Evolutionary conservation across 2,797 vertebrate species (phyloP).

Genomic region (Alauda arvensis): DNA sequence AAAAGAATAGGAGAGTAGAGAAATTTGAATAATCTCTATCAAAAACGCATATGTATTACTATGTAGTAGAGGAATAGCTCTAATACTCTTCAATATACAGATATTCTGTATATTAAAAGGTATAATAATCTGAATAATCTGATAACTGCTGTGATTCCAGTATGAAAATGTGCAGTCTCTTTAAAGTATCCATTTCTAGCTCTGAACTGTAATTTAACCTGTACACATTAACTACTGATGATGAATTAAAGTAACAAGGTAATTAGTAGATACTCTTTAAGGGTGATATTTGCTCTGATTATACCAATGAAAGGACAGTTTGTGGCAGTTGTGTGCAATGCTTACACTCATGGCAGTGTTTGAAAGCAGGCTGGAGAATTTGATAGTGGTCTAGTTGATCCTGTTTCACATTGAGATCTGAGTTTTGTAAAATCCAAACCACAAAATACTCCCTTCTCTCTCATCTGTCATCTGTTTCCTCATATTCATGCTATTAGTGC

Average conservation of each 20-base stretch:
- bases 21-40: not conserved
- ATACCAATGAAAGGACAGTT: not conserved
- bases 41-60: not conserved
- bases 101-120: not conserved
- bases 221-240: not conserved
- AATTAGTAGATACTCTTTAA: not conserved
- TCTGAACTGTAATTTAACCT: slow-evolving; percentile 19
- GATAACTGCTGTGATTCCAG: not conserved
- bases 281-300: not conserved
- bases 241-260: not conserved
- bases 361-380: not conserved
- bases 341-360: not conserved
- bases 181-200: not conserved
- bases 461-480: not conserved
- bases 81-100: not conserved
- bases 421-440: not conserved
- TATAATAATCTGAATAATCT: not conserved
- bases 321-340: not conserved
- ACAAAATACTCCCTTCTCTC: not conserved
- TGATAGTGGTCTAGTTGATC: not conserved
- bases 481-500: not conserved
- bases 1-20: not conserved
- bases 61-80: not conserved
- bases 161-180: not conserved
- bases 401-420: not conserved